Evolutionary conservation across 1,140 invertebrate genomes (phyloP).

Genomic region (Tetragnatha versicolor): DNA sequence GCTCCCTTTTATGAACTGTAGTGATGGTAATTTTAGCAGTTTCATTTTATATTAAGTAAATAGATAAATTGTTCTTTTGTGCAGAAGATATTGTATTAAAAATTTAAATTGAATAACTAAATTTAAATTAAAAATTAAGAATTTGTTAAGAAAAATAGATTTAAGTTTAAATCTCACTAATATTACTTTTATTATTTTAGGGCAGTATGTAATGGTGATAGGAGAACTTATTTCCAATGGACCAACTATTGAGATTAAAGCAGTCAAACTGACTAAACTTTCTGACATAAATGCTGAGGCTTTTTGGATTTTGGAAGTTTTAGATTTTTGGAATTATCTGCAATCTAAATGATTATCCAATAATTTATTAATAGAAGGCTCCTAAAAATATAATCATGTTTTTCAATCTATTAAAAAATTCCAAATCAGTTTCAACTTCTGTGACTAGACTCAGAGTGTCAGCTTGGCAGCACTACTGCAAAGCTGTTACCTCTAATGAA

Average conservation of each 20-base stretch:
- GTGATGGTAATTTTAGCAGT: neutral
- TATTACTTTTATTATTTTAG: slow-evolving; percentile 1
- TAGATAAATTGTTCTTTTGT: neutral
- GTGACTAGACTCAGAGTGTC: neutral
- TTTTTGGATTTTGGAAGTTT: slow-evolving; percentile 38
- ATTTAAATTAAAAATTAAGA: neutral
- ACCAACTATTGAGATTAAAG: slow-evolving; percentile 5
- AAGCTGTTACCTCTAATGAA: neutral
- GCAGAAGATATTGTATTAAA: neutral
- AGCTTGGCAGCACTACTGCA: neutral
- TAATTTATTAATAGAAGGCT: neutral
- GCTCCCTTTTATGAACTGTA: neutral
- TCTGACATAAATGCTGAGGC: neutral
- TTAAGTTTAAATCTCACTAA: neutral
- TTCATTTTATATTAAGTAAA: neutral
- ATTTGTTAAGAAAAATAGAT: neutral
- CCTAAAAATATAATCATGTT: neutral
- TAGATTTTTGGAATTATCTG: slow-evolving; percentile 33
- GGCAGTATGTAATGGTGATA: slow-evolving; percentile 29
- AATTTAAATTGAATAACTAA: neutral
- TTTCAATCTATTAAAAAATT: neutral
- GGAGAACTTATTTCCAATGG: slow-evolving; percentile 17
- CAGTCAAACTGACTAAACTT: slow-evolving; percentile 14
- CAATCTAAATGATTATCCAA: neutral
- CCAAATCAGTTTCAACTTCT: neutral